Percentiles rank a stretch among this genome's conserved stretches.
Evolutionary conservation across 2,113 vertebrate species (phyloP).

Genomic region (Redunca redunca): DNA sequence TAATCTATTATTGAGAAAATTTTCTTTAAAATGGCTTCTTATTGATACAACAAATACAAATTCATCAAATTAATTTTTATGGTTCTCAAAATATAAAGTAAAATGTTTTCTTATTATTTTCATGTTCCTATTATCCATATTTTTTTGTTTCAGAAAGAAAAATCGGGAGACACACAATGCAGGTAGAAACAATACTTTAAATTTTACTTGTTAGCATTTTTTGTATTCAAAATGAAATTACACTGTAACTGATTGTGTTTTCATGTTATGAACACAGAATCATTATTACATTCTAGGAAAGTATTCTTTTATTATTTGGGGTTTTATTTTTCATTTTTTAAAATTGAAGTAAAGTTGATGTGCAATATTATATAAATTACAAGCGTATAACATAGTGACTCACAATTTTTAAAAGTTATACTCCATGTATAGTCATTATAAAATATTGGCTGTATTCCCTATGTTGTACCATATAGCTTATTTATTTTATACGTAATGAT

Average conservation of each 20-base stretch:
- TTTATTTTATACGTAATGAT: not conserved
- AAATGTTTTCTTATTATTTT: slow-evolving; percentile 47
- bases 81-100: slow-evolving; percentile 4
- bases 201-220: slow-evolving; percentile 12
- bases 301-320: not conserved
- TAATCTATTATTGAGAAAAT: not conserved
- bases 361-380: not conserved
- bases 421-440: not conserved
- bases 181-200: slow-evolving; percentile 80
- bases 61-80: slow-evolving; percentile 30
- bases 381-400: not conserved
- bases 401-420: not conserved
- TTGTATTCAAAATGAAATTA: slow-evolving; percentile 39
- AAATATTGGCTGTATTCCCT: not conserved
- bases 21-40: slow-evolving; percentile 16
- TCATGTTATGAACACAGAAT: not conserved
- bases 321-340: not conserved
- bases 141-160: slow-evolving; percentile 91
- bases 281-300: slow-evolving; percentile 10
- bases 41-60: slow-evolving; percentile 16
- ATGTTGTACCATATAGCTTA: not conserved
- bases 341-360: not conserved
- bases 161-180: slow-evolving; percentile 99
- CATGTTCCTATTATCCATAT: slow-evolving; percentile 35
- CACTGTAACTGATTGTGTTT: not conserved